A percentile compares a stretch with the other conserved stretches of the same genome.
phyloP scores from a whole-genome alignment of 1,140 invertebrate species.

The Mizuhopecten yessoensis region DNA sequence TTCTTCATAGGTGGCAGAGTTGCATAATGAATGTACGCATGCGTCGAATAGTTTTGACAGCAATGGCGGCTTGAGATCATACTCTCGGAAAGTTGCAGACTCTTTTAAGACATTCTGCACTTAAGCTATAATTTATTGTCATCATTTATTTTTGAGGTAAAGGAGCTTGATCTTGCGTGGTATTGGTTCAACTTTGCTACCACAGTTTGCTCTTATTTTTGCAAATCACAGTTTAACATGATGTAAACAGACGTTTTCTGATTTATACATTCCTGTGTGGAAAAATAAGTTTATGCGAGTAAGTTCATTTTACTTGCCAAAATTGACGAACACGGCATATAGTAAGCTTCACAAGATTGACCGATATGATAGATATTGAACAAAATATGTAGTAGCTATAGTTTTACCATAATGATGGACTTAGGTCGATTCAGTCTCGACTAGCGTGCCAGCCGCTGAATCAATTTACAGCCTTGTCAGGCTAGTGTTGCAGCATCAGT shows the following conservation, averaged over 20 bases:
- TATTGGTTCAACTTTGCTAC: not conserved
- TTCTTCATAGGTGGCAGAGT: not conserved
- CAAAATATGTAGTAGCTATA: too few relatives aligned
- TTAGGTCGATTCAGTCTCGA: too few relatives aligned
- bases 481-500: too few relatives aligned
- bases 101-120: not conserved
- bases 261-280: constrained; percentile 1
- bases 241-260: not conserved
- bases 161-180: not conserved
- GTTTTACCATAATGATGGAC: too few relatives aligned
- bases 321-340: too few relatives aligned
- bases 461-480: too few relatives aligned
- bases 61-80: constrained; percentile 13
- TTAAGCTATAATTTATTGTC: not conserved
- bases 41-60: constrained; percentile 37
- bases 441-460: too few relatives aligned
- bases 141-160: not conserved
- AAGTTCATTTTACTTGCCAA: too few relatives aligned
- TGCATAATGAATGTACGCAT: constrained; percentile 7
- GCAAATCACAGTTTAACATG: not conserved
- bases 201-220: not conserved
- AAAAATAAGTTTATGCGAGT: too few relatives aligned
- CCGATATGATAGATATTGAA: too few relatives aligned
- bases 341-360: too few relatives aligned
- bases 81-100: not conserved